Percentiles rank a stretch among this genome's conserved stretches.
Evolutionary conservation across 1,140 invertebrate genomes (phyloP).

Genomic region (Ephestia elutella): DNA sequence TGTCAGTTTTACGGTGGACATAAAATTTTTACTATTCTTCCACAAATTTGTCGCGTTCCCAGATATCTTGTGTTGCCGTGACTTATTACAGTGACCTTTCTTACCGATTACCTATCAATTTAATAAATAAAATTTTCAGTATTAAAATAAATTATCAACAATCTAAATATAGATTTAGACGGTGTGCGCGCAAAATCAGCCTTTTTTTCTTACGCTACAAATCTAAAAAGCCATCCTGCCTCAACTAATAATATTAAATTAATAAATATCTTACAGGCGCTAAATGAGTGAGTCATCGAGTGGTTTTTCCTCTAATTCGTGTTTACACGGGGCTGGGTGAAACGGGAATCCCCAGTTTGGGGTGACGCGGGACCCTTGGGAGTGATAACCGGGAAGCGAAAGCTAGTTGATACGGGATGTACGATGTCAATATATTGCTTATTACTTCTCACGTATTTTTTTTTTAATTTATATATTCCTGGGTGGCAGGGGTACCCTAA

Average conservation of each 20-base stretch:
- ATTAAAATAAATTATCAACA: not conserved
- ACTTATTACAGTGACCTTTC: constrained; percentile 11
- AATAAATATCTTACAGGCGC: not conserved
- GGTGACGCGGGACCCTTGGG: not conserved
- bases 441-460: no score
- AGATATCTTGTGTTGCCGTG: constrained; percentile 23
- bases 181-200: no score
- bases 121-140: not conserved
- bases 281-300: not conserved
- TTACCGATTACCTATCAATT: not conserved
- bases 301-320: not conserved
- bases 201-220: no score
- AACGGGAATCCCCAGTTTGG: not conserved
- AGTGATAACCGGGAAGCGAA: not conserved
- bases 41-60: constrained; percentile 15
- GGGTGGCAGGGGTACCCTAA: no score
- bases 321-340: not conserved
- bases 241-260: not conserved
- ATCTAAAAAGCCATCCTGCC: no score
- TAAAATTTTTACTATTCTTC: constrained; percentile 42
- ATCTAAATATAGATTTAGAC: no score
- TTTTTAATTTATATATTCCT: no score
- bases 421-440: not conserved
- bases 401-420: not conserved
- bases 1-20: constrained; percentile 33